Percentiles rank a stretch among this genome's conserved stretches.
These are phyloP conservation scores for Lepidurus packardi DNA, from an alignment of 1,140 invertebrate genomes.

Conservation along the genomic window DNA sequence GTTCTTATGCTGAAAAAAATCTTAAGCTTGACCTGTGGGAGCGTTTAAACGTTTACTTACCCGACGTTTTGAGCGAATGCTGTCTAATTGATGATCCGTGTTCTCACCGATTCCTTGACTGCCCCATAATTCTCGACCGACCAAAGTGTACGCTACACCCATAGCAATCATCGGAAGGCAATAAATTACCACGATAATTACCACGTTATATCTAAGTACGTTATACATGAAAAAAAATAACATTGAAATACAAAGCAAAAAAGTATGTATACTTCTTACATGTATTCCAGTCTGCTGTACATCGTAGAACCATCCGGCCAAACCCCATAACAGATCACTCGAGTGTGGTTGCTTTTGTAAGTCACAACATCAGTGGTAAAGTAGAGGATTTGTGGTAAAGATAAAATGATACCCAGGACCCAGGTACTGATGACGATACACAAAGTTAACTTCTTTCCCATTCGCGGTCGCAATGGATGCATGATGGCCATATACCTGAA, in stretches of 20 bases:
- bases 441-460: constrained; percentile 74
- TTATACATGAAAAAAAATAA: constrained; percentile 27
- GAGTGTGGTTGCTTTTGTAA: constrained; percentile 46
- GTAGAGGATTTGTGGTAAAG: constrained; percentile 75
- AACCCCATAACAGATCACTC: constrained; percentile 67
- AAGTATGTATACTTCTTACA: constrained; percentile 56
- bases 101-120: constrained; percentile 91
- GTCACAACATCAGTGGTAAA: constrained; percentile 61
- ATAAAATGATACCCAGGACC: constrained; percentile 65
- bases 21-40: background rate
- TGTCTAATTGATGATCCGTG: constrained; percentile 80
- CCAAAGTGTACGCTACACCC: constrained; percentile 82
- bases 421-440: constrained; percentile 74
- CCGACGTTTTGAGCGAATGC: constrained; percentile 85
- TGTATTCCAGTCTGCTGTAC: constrained; percentile 64
- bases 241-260: constrained; percentile 12
- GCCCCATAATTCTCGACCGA: constrained; percentile 89
- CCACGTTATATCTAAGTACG: constrained; percentile 71
- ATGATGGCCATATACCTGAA: constrained; percentile 86
- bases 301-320: constrained; percentile 74
- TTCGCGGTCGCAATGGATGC: constrained; percentile 74
- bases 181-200: constrained; percentile 86
- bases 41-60: constrained; percentile 56
- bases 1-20: constrained; percentile 32
- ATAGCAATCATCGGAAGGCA: constrained; percentile 87